Conservation (phyloP, 2,797 vertebrate species). For the Chaenodraco wilsoni region DNA sequence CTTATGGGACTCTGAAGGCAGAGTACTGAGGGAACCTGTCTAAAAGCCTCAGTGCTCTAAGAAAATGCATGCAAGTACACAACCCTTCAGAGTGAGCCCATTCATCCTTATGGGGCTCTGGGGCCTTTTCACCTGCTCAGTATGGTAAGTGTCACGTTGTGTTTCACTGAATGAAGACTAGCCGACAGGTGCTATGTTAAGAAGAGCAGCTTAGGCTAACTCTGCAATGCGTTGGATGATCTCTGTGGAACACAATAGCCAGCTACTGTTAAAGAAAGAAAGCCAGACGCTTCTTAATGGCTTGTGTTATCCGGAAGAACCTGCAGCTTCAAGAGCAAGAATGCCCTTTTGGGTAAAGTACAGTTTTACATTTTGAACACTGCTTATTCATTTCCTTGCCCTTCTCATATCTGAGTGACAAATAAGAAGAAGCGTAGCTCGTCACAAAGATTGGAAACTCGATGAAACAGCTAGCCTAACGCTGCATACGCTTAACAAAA, state of each 20-base stretch:
- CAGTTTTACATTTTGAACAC: neutral
- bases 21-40: slow-evolving; percentile 10
- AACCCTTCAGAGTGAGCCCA: slow-evolving; percentile 2
- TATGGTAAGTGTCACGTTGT: neutral
- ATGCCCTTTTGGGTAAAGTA: neutral
- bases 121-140: slow-evolving; percentile 22
- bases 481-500: neutral
- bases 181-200: slow-evolving; percentile 7
- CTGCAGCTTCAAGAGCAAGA: neutral
- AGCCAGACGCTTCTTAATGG: neutral
- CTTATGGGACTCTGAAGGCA: neutral
- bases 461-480: neutral
- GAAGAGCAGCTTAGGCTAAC: neutral
- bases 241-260: slow-evolving; percentile 3
- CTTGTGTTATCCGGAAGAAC: neutral
- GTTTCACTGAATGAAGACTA: slow-evolving; percentile 16
- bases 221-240: neutral
- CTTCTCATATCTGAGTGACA: neutral
- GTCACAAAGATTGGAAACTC: neutral
- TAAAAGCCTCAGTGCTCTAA: neutral
- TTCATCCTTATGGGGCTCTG: slow-evolving; percentile 16
- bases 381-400: neutral
- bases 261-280: slow-evolving; percentile 1
- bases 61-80: slow-evolving; percentile 18
- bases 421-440: neutral